These are phyloP conservation scores for Paramormyrops hopkinsi DNA, from an alignment of 2,797 vertebrate genomes.

Conservation along the genomic window DNA sequence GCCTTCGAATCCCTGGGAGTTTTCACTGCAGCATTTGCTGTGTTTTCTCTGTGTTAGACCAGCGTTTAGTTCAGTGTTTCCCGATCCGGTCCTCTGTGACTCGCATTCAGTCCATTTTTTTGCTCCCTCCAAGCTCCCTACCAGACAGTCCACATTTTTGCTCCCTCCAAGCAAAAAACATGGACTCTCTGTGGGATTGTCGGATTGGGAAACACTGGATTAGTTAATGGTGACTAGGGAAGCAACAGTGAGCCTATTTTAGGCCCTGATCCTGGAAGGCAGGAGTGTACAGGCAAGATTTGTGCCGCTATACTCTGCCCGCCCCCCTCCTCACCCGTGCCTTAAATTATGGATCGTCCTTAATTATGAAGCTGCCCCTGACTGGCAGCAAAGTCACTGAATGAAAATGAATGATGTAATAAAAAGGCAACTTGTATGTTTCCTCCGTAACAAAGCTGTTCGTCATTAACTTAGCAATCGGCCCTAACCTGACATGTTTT, in stretches of 20 bases:
- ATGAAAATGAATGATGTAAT: background rate
- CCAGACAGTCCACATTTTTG: background rate
- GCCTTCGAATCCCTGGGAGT: background rate
- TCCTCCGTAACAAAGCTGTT: background rate
- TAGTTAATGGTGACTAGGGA: background rate
- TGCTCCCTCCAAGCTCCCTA: too few relatives aligned
- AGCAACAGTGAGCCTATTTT: background rate
- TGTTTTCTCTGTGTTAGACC: background rate
- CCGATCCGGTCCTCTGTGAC: background rate
- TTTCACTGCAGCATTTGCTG: background rate
- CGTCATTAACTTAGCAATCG: background rate
- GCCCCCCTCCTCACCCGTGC: background rate
- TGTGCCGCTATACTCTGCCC: background rate
- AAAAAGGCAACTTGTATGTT: background rate
- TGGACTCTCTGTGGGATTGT: background rate
- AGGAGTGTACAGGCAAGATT: background rate
- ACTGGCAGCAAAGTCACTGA: background rate
- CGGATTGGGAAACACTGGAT: background rate
- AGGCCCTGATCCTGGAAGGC: background rate
- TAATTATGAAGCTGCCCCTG: background rate
- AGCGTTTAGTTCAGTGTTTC: background rate
- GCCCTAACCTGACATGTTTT: background rate
- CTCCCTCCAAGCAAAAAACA: background rate
- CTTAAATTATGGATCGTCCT: background rate
- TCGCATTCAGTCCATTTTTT: background rate